These are phyloP conservation scores for Phylloscopus collybita DNA, from an alignment of 2,797 vertebrate species.

Conservation along the genomic window DNA sequence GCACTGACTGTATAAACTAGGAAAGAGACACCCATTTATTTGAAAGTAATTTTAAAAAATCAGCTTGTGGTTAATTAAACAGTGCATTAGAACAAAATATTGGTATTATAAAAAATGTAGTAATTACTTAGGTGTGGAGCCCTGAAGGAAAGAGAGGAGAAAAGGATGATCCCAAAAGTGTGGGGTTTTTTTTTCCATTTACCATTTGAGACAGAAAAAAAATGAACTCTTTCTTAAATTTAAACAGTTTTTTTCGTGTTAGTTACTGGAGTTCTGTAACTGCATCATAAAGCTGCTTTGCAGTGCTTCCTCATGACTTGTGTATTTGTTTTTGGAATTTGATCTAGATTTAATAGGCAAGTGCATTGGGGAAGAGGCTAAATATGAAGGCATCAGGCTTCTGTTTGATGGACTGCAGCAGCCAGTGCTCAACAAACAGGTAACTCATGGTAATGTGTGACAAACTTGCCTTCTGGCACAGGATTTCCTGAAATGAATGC, in stretches of 20 bases:
- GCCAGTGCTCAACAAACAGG: constrained; percentile 98
- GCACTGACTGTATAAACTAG: not conserved
- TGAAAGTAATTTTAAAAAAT: not conserved
- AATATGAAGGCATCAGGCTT: constrained; percentile 87
- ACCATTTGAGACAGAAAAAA: not conserved
- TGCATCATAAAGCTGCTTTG: not conserved
- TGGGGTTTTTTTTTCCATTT: not conserved
- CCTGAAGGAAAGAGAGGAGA: not conserved
- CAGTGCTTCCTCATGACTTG: not conserved
- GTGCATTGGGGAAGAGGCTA: constrained; percentile 89
- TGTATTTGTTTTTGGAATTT: constrained; percentile 20
- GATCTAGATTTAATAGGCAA: constrained; percentile 85
- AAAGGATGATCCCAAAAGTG: not conserved
- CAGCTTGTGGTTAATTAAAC: not conserved
- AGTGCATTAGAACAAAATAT: not conserved
- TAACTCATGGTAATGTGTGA: not conserved
- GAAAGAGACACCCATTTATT: not conserved
- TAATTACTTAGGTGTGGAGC: not conserved
- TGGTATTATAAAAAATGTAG: not conserved
- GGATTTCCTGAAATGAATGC: not conserved
- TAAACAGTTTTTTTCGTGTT: not conserved
- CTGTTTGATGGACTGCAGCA: constrained; percentile 92
- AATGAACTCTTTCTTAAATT: not conserved
- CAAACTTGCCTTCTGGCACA: not conserved
- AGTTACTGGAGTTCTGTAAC: not conserved